Evolutionary conservation across 2,888 invertebrate species (phyloP).

Genomic region (Lasiommata megera): DNA sequence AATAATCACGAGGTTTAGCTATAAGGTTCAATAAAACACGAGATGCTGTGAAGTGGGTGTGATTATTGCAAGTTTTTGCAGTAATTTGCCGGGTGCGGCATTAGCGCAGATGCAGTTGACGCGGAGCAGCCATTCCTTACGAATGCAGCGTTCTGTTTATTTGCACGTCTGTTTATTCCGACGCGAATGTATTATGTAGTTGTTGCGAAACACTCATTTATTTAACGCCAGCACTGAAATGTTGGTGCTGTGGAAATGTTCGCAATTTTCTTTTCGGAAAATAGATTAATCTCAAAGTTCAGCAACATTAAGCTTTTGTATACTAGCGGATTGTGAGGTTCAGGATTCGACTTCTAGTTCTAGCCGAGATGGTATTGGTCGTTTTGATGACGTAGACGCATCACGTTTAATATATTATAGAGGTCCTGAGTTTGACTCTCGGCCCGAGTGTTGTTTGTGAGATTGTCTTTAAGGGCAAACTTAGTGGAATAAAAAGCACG

Average conservation of each 20-base stretch:
- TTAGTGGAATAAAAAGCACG: too few relatives aligned
- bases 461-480: too few relatives aligned
- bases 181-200: neutral
- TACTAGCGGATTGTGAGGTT: too few relatives aligned
- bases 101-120: neutral
- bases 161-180: neutral
- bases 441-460: too few relatives aligned
- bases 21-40: too few relatives aligned
- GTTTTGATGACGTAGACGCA: too few relatives aligned
- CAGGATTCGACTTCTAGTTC: too few relatives aligned
- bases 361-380: too few relatives aligned
- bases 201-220: neutral
- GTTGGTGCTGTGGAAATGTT: neutral
- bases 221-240: neutral
- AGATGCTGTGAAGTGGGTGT: neutral
- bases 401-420: too few relatives aligned
- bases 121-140: neutral
- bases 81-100: neutral
- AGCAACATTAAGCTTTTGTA: too few relatives aligned
- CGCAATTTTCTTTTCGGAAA: neutral
- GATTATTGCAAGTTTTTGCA: neutral
- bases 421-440: too few relatives aligned
- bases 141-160: neutral
- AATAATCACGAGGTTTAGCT: too few relatives aligned
- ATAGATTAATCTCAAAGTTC: neutral